These are phyloP conservation scores for Bos indicus DNA, from an alignment of 2,113 vertebrate genomes.

Conservation along the genomic window DNA sequence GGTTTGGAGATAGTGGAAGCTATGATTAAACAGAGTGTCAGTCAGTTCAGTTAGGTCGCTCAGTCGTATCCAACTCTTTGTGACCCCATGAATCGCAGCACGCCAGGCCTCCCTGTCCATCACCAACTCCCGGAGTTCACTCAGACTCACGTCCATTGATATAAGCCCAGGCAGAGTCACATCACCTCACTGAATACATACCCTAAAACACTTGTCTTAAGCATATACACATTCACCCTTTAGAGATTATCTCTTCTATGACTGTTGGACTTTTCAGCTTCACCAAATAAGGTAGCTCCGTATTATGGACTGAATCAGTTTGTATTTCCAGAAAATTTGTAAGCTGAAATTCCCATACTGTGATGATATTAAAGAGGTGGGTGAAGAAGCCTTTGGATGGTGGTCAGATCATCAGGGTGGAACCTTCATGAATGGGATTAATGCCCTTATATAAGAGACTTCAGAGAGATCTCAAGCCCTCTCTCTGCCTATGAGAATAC, in stretches of 20 bases:
- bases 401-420: background rate
- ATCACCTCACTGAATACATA: background rate
- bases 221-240: background rate
- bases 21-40: background rate
- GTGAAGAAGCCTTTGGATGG: background rate
- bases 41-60: too few species aligned
- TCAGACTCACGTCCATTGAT: background rate
- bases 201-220: background rate
- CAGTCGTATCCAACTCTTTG: too few species aligned
- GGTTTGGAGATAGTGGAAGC: background rate
- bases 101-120: too few species aligned
- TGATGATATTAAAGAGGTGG: background rate
- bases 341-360: background rate
- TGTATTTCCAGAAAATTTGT: background rate
- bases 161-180: background rate
- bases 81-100: too few species aligned
- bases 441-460: background rate
- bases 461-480: background rate
- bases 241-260: background rate
- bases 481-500: background rate
- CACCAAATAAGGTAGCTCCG: background rate
- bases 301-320: background rate
- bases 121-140: too few species aligned
- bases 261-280: background rate
- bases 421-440: background rate